Evolutionary conservation across 2,888 invertebrate species (phyloP), one percentile per base, ranked within the genome.

Genomic region (Cantharis flavilabris): DNA sequence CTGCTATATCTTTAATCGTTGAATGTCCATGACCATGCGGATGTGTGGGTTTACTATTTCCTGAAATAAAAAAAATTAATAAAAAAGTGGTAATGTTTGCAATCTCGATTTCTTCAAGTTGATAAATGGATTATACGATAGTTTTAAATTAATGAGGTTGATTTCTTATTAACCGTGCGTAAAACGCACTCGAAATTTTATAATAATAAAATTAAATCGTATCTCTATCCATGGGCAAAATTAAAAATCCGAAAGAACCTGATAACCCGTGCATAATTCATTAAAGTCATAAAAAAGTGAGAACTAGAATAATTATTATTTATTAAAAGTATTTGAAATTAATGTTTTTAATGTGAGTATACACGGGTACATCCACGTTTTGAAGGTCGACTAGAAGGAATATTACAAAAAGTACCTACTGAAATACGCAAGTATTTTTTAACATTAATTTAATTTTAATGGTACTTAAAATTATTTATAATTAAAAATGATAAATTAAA

Each of bases 11-110:
- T 84, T 88, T 88, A 83, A 88, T 88, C 81, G 88, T 87, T 79
- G 88, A 87, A 83, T 88, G 88, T 78, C 87, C 87, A 83, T 88
- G 88, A 81, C 87, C 86, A 84, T 88, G 88, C 79, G 88, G 86
- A 84, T 88, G 88, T 80, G 88, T 83, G 49, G 88, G 88, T 86
- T 89, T 89, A 83, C 88, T 88, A 83, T 89, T 89, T 82, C 89
- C 89, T 89, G 82, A 72, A 87, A 87, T 69, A 75, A 82, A 82
- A 71, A 72, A 73, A 64, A 23, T 63, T 73, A 28, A 23, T 49
- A 2, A 49, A 49, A 49, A 49, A 49, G 49, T 49, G n/a, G 49
- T n/a, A 49, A 49, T 5, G n/a, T n/a, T 33, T n/a, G 49, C n/a
- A n/a, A n/a, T 49, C n/a, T 49, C 49, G 9, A 49, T 49, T n/a